Evolutionary conservation across 2,797 vertebrate species (phyloP), one percentile per base, ranked within the genome.

Genomic region (Sebastes matsubarae): DNA sequence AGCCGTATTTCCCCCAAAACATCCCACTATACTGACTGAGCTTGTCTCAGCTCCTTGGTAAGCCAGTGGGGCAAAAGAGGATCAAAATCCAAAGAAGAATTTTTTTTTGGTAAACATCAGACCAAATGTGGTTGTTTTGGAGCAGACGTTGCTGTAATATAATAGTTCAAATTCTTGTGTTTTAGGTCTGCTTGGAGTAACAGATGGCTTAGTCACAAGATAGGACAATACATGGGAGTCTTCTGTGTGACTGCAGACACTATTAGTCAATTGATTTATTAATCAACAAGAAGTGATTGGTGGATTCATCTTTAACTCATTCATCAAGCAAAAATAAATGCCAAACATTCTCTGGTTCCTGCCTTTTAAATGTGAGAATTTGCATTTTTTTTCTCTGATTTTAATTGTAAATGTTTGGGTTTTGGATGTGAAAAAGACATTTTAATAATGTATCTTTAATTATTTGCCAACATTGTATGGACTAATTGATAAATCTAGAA

Each of bases 1-100:
- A 80, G 55, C 55, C 1, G 24, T 80, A 77, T 87, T 89, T 86
- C 59, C 83, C 82, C 61, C 59, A 85, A 87, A 89, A 86, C 83
- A 87, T 81, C 75, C 85, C 63, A 61, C 68, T 32, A 42, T 42
- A 2, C 52, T 81, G 68, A 80, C 58, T 80, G 72, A 81, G 81
- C 29, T 66, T 4, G 42, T 63, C 60, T 75, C 18, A 67, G 52
- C 71, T 80, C 55, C 18, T 14, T 3, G 22, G 66, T 80, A 54
- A 90, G 68, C 79, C 79, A 27, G 67, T 9, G 14, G 63, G 70
- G 36, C 66, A 71, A 80, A 77, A 83, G 71, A 75, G 75, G 82
- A 81, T 87, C 72, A 83, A 72, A 75, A 25, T 79, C 60, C 34
- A 74, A 38, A 80, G 75, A 77, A 68, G 61, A 70, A 1, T 27